These are phyloP conservation scores for Aricia artaxerxes DNA, from an alignment of 2,888 invertebrate genomes.

Conservation along the genomic window DNA sequence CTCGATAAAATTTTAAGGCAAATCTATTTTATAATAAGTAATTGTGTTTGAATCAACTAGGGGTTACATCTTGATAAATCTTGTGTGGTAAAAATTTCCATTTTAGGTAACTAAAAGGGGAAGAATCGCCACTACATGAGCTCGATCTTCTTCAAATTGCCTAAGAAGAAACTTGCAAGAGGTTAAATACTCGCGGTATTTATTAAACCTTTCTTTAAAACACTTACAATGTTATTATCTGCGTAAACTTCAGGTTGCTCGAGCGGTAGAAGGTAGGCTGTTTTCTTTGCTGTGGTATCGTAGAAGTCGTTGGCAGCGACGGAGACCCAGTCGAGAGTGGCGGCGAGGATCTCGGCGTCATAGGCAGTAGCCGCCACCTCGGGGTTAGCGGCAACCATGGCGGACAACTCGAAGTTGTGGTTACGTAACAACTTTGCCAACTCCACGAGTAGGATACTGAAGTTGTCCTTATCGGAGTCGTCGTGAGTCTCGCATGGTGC, in stretches of 20 bases:
- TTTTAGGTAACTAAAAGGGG: too few relatives aligned
- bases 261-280: slow-evolving; percentile 87
- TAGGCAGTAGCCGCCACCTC: slow-evolving; percentile 87
- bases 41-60: too few relatives aligned
- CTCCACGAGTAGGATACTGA: slow-evolving; percentile 83
- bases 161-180: too few relatives aligned
- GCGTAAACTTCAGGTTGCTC: slow-evolving; percentile 83
- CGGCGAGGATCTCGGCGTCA: slow-evolving; percentile 83
- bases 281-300: slow-evolving; percentile 86
- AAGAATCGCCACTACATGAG: too few relatives aligned
- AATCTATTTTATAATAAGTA: too few relatives aligned
- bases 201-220: too few relatives aligned
- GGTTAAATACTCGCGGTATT: too few relatives aligned
- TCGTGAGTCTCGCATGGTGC: slow-evolving; percentile 72
- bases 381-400: slow-evolving; percentile 87
- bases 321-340: slow-evolving; percentile 88
- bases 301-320: slow-evolving; percentile 92
- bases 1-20: too few relatives aligned
- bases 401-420: slow-evolving; percentile 83
- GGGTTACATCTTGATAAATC: too few relatives aligned
- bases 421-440: slow-evolving; percentile 82
- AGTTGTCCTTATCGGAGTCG: slow-evolving; percentile 82
- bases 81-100: too few relatives aligned
- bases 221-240: slow-evolving; percentile 84
- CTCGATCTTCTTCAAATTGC: too few relatives aligned